phyloP scores from a whole-genome alignment of 2,888 invertebrate genomes.

The Eristalis tenax region DNA sequence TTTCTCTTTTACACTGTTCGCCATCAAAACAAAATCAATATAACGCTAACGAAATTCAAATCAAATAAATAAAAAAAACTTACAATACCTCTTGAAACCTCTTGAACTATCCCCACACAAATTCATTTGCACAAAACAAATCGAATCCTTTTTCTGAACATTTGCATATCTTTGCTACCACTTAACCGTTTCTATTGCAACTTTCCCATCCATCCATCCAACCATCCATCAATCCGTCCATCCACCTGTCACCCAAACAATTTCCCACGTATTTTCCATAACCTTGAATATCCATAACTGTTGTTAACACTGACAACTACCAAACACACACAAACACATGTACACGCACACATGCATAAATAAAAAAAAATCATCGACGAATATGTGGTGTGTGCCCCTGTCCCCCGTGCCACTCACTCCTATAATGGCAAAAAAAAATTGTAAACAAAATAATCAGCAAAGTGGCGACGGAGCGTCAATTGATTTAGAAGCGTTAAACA shows the following conservation, averaged over 20 bases:
- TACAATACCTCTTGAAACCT: slow-evolving; percentile 27
- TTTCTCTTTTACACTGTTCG: slow-evolving; percentile 64
- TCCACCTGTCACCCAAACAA: slow-evolving; percentile 49
- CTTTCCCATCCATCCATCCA: slow-evolving; percentile 34
- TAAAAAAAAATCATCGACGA: slow-evolving; percentile 11
- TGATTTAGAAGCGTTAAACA: slow-evolving; percentile 80
- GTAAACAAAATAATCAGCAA: slow-evolving; percentile 60
- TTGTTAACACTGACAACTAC: slow-evolving; percentile 13
- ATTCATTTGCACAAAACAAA: slow-evolving; percentile 52
- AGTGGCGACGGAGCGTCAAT: slow-evolving; percentile 77
- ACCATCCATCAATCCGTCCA: slow-evolving; percentile 23
- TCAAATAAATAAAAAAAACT: slow-evolving; percentile 16
- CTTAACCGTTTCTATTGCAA: slow-evolving; percentile 29
- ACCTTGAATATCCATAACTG: slow-evolving; percentile 43
- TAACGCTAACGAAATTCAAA: slow-evolving; percentile 55
- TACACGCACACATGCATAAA: background rate
- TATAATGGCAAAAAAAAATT: slow-evolving; percentile 12
- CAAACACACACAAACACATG: slow-evolving; percentile 10
- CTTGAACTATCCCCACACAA: slow-evolving; percentile 72
- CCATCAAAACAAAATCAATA: slow-evolving; percentile 52
- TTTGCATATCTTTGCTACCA: slow-evolving; percentile 37
- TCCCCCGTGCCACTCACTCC: slow-evolving; percentile 10
- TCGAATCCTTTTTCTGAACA: slow-evolving; percentile 35
- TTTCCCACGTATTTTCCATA: slow-evolving; percentile 48
- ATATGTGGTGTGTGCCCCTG: slow-evolving; percentile 15